phyloP scores from a whole-genome alignment of 2,113 vertebrate genomes.

The Ia io region DNA sequence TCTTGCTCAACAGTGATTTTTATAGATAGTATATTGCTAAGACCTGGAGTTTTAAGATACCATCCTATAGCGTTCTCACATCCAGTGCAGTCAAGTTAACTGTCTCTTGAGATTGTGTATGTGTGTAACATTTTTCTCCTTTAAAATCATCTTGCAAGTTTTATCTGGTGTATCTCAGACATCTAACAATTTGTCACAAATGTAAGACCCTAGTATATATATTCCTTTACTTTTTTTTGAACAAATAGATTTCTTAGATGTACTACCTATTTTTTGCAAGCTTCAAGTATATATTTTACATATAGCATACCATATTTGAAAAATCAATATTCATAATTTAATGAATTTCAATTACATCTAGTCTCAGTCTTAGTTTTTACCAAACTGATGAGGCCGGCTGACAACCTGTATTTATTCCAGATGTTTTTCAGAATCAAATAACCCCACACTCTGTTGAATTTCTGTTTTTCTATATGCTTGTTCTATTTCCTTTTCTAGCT shows the following conservation, averaged over 20 bases:
- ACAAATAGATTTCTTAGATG: neutral
- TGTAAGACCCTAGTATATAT: neutral
- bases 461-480: neutral
- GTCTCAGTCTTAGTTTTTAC: conserved; percentile 34
- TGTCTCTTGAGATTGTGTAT: neutral
- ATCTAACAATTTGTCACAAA: conserved; percentile 33
- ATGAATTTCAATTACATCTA: neutral
- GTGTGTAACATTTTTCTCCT: neutral
- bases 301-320: neutral
- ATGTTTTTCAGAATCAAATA: neutral
- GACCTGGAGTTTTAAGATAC: neutral
- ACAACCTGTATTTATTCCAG: neutral
- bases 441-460: neutral
- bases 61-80: neutral
- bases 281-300: neutral
- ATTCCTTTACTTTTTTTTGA: neutral
- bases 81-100: neutral
- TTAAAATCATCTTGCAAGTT: conserved; percentile 10
- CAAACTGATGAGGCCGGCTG: neutral
- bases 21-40: neutral
- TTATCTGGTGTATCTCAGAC: neutral
- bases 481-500: neutral
- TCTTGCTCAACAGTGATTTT: conserved; percentile 16
- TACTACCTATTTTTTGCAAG: neutral
- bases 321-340: neutral